These are phyloP conservation scores for Melolontha melolontha DNA, from an alignment of 2,888 invertebrate genomes.

Conservation along the genomic window DNA sequence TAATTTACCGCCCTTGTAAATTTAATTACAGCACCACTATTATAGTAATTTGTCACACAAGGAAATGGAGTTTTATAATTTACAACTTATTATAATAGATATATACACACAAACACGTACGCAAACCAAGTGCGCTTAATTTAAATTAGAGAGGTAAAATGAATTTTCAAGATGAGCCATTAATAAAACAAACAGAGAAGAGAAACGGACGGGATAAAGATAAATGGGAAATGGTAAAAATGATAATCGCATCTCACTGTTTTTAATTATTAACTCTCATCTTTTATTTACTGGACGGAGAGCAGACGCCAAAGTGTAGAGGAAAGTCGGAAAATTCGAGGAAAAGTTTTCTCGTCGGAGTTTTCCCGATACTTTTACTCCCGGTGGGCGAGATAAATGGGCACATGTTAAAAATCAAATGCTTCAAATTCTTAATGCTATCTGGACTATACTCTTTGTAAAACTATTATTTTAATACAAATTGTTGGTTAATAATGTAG, in stretches of 20 bases:
- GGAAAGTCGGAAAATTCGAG: not conserved
- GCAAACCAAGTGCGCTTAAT: slow-evolving; percentile 4
- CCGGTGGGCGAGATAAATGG: slow-evolving; percentile 14
- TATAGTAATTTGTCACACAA: too few species aligned
- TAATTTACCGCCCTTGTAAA: too few species aligned
- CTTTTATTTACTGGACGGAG: slow-evolving; percentile 40
- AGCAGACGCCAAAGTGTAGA: slow-evolving; percentile 6
- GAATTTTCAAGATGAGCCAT: slow-evolving; percentile 31
- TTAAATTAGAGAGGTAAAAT: slow-evolving; percentile 19
- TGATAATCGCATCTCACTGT: slow-evolving; percentile 43
- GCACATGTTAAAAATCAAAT: slow-evolving; percentile 28
- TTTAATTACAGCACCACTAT: too few species aligned
- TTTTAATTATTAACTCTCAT: slow-evolving; percentile 44
- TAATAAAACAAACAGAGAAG: slow-evolving; percentile 31
- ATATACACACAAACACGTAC: too few species aligned
- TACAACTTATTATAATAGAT: too few species aligned
- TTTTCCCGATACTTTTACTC: slow-evolving; percentile 33
- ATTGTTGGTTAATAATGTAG: too few species aligned
- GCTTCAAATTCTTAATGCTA: slow-evolving; percentile 9
- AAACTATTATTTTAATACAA: too few species aligned
- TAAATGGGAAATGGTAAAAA: slow-evolving; percentile 43
- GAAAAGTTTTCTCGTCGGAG: slow-evolving; percentile 10
- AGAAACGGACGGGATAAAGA: slow-evolving; percentile 31
- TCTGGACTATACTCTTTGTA: too few species aligned
- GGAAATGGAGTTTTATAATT: too few species aligned